phyloP scores from a whole-genome alignment of 2,797 vertebrate genomes.

The Rallus crepitans region DNA sequence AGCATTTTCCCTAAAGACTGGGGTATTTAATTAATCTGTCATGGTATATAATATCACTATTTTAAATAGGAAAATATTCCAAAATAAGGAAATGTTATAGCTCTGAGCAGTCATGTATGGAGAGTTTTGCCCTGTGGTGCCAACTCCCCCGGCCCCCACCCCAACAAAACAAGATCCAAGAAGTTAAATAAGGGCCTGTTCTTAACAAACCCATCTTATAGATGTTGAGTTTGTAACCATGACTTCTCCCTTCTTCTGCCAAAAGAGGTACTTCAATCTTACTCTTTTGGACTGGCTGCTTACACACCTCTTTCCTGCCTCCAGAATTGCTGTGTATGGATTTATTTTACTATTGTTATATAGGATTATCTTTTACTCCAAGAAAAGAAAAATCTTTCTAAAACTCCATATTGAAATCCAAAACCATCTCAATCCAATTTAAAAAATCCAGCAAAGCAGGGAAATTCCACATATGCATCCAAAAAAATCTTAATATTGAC shows the following conservation, averaged over 20 bases:
- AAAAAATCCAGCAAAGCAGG: not conserved
- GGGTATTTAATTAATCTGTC: not conserved
- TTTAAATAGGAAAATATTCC: not conserved
- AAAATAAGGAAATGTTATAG: not conserved
- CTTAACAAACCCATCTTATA: not conserved
- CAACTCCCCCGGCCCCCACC: not conserved
- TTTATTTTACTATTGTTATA: not conserved
- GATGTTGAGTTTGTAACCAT: not conserved
- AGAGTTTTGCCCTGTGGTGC: not conserved
- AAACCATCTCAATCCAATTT: not conserved
- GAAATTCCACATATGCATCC: not conserved
- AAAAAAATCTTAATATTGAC: not conserved
- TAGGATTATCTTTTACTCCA: not conserved
- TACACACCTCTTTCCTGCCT: not conserved
- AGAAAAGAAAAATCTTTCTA: not conserved
- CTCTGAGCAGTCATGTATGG: not conserved
- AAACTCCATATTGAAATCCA: not conserved
- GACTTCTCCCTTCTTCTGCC: not conserved
- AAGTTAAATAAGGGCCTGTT: not conserved
- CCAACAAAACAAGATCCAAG: rapidly evolving
- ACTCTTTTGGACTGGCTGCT: not conserved
- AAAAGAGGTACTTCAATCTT: not conserved
- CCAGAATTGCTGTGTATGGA: not conserved
- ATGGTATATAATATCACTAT: not conserved
- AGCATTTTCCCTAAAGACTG: not conserved